Evolutionary conservation across 2,888 invertebrate genomes (phyloP).

Genomic region (Osedax fenrisi): DNA sequence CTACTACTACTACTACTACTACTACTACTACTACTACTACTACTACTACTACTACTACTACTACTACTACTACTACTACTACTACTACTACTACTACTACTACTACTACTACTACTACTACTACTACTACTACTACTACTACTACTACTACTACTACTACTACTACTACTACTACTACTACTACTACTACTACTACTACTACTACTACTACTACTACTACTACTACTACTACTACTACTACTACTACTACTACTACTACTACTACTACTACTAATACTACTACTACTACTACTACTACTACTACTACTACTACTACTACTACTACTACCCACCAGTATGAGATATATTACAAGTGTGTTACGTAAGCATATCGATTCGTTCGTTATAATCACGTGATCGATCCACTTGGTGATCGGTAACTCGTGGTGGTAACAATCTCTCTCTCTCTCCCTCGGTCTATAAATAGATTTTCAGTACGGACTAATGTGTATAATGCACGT

Average conservation of each 20-base stretch:
- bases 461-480: no score
- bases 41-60: constrained; percentile 28
- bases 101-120: constrained; percentile 21
- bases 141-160: constrained; percentile 19
- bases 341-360: no score
- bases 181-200: constrained; percentile 19
- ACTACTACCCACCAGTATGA: no score
- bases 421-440: no score
- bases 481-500: no score
- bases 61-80: constrained; percentile 22
- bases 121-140: constrained; percentile 18
- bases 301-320: no score
- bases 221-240: constrained; percentile 22
- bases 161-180: constrained; percentile 20
- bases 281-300: no score
- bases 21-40: constrained; percentile 27
- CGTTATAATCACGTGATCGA: no score
- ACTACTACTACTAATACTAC: background rate
- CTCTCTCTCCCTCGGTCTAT: no score
- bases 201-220: constrained; percentile 20
- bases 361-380: no score
- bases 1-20: constrained; percentile 28
- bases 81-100: constrained; percentile 22
- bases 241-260: constrained; percentile 17
- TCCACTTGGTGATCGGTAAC: no score